Percentiles rank a stretch among this genome's conserved stretches.
phyloP scores from a whole-genome alignment of 2,113 vertebrate species.

The Octodon degus region DNA sequence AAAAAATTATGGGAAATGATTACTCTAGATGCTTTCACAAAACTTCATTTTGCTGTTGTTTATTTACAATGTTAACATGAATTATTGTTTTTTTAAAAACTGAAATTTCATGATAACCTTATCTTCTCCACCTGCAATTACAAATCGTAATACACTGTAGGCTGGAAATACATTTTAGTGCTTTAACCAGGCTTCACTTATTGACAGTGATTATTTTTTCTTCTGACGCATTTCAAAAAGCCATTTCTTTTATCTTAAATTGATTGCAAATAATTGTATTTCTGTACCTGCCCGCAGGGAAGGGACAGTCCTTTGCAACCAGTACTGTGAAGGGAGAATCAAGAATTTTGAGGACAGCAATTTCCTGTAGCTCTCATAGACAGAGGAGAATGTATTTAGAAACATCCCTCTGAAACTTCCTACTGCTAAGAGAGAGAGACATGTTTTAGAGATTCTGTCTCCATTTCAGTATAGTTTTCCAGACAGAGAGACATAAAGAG shows the following conservation, averaged over 20 bases:
- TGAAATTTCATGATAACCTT: neutral
- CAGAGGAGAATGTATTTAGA: neutral
- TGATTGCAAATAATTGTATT: neutral
- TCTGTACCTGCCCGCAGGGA: neutral
- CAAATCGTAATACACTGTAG: neutral
- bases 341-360: neutral
- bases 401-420: neutral
- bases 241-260: slow-evolving; percentile 9
- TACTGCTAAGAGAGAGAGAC: neutral
- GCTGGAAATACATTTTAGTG: neutral
- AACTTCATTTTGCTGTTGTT: neutral
- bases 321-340: neutral
- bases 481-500: neutral
- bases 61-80: neutral
- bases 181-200: slow-evolving; percentile 26
- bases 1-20: neutral
- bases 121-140: neutral
- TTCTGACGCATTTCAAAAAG: slow-evolving; percentile 41
- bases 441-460: neutral
- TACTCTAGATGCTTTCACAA: neutral
- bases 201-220: neutral
- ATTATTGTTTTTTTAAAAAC: no score
- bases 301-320: neutral
- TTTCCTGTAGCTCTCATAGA: neutral
- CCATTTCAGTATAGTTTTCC: neutral